Evolutionary conservation across 2,113 vertebrate genomes (phyloP).

Genomic region (Shinisaurus crocodilurus): DNA sequence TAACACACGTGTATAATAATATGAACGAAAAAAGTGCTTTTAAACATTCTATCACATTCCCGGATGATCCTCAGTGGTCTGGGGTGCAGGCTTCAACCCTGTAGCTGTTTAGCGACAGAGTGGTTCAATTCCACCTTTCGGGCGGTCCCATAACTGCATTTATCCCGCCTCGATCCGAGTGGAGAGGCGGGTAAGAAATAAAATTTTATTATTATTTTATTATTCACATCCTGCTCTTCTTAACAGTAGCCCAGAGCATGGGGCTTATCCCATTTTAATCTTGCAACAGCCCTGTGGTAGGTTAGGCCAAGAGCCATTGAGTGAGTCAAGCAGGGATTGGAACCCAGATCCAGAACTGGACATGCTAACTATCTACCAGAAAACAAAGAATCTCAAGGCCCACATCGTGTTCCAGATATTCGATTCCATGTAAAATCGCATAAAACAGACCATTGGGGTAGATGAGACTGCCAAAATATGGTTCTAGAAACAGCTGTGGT

Average conservation of each 20-base stretch:
- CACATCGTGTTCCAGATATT: background rate
- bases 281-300: background rate
- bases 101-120: constrained; percentile 99
- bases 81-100: constrained; percentile 99
- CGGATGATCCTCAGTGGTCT: constrained; percentile 96
- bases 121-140: constrained; percentile 99
- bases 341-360: background rate
- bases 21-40: background rate
- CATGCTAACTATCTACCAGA: background rate
- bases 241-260: background rate
- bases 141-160: no score
- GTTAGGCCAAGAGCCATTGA: background rate
- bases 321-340: background rate
- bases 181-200: no score
- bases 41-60: constrained; percentile 51
- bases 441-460: background rate
- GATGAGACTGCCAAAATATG: background rate
- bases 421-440: background rate
- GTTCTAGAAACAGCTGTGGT: background rate
- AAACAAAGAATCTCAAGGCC: background rate
- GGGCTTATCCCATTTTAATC: background rate
- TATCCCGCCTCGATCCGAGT: no score
- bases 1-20: background rate
- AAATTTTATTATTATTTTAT: no score
- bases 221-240: background rate